Evolutionary conservation across 2,888 invertebrate genomes (phyloP).

Genomic region (Tubulanus polymorphus): DNA sequence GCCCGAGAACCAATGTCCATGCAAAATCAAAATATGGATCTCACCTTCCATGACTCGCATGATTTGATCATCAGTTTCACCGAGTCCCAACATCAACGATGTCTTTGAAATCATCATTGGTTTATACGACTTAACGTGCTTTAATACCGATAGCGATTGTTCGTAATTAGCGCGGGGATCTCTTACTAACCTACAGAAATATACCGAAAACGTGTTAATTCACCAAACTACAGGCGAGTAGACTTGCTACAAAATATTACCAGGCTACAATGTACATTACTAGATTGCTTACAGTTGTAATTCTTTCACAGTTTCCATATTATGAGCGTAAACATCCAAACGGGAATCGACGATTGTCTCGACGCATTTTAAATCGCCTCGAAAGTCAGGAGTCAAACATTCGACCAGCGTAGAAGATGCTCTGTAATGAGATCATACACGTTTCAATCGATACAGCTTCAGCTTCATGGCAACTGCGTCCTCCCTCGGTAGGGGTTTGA

Average conservation of each 20-base stretch:
- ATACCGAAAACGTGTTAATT: neutral
- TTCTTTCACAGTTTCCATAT: constrained; percentile 92
- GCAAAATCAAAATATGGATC: neutral
- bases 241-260: too few relatives aligned
- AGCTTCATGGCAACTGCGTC: too few relatives aligned
- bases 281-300: constrained; percentile 64
- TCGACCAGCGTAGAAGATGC: constrained; percentile 81
- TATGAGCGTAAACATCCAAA: constrained; percentile 96
- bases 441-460: too few relatives aligned
- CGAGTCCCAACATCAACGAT: constrained; percentile 94
- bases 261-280: neutral
- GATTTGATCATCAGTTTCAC: constrained; percentile 57
- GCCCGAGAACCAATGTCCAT: neutral
- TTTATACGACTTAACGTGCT: constrained; percentile 75
- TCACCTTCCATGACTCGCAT: constrained; percentile 75
- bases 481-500: too few relatives aligned
- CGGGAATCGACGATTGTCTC: constrained; percentile 73
- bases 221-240: too few relatives aligned
- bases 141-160: constrained; percentile 82
- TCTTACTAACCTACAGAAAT: constrained; percentile 65
- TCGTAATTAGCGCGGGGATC: constrained; percentile 86
- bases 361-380: constrained; percentile 73
- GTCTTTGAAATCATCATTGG: constrained; percentile 89
- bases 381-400: constrained; percentile 94
- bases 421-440: constrained; percentile 20